Evolutionary conservation across 2,888 invertebrate species (phyloP).

Genomic region (Oscheius sp.): DNA sequence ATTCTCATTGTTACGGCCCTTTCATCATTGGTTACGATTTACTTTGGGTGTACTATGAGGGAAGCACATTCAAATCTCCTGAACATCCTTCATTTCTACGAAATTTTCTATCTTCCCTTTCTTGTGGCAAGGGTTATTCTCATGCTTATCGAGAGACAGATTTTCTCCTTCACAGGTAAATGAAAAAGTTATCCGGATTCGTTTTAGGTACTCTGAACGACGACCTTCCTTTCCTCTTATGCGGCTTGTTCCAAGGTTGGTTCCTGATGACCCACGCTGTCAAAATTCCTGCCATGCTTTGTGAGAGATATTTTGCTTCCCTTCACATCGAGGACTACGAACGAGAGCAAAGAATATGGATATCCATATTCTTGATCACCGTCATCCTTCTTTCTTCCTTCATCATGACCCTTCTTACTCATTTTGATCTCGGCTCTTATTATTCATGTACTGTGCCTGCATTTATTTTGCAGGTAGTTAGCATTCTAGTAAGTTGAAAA

Average conservation of each 20-base stretch:
- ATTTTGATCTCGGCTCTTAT: neutral
- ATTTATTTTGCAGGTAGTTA: neutral
- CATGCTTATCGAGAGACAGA: neutral
- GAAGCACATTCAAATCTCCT: conserved; percentile 10
- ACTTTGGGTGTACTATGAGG: conserved; percentile 10
- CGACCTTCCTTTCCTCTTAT: neutral
- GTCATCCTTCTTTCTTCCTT: neutral
- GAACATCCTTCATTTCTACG: conserved; percentile 4
- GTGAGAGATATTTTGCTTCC: conserved; percentile 5
- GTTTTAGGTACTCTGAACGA: neutral
- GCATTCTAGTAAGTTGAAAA: neutral
- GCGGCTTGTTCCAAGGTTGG: conserved; percentile 13
- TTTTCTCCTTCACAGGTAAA: neutral
- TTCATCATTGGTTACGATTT: conserved; percentile 1
- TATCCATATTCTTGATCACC: neutral
- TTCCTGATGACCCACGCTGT: conserved; percentile 18
- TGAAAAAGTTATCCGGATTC: too few relatives aligned
- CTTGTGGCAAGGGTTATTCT: neutral
- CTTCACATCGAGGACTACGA: conserved; percentile 15
- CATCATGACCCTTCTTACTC: conserved; percentile 8
- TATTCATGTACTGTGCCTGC: conserved; percentile 1
- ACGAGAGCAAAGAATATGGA: neutral
- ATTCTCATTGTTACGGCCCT: neutral
- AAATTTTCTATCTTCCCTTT: conserved; percentile 5
- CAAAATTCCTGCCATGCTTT: conserved; percentile 9